Conservation (phyloP, 2,113 vertebrate species). For the Fregetta grallaria region DNA sequence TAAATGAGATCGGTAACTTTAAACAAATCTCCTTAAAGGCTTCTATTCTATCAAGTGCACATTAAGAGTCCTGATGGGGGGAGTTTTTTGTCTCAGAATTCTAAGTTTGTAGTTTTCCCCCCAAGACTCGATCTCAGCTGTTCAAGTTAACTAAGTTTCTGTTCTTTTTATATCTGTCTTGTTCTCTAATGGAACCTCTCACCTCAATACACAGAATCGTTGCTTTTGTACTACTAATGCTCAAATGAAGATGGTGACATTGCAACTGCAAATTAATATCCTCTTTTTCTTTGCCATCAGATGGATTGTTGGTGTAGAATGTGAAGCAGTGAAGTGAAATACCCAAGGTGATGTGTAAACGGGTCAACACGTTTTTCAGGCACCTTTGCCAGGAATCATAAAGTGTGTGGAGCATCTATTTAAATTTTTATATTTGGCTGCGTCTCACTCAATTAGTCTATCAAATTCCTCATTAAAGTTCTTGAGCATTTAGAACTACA, state of each 20-base stretch:
- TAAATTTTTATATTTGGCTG: slow-evolving; percentile 48
- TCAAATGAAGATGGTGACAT: not conserved
- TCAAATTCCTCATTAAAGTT: slow-evolving; percentile 63
- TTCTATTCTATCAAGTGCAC: not conserved
- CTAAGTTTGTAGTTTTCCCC: not conserved
- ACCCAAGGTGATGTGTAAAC: not conserved
- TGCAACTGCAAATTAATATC: not conserved
- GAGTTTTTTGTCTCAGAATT: fast-evolving
- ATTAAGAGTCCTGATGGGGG: not conserved
- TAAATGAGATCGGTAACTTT: not conserved
- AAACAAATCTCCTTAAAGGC: not conserved
- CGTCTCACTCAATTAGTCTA: slow-evolving; percentile 56
- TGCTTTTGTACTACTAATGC: not conserved
- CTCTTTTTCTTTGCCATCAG: not conserved
- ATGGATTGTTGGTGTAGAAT: not conserved
- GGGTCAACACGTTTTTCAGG: not conserved
- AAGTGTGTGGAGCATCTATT: not conserved
- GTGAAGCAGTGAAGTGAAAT: not conserved
- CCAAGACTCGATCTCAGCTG: not conserved
- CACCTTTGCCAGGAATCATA: slow-evolving; percentile 12
- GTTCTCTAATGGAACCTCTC: not conserved
- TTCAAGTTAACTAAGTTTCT: not conserved
- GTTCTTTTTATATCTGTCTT: not conserved
- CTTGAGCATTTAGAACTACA: slow-evolving; percentile 40
- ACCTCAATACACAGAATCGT: not conserved